Evolutionary conservation across 2,797 vertebrate species (phyloP).

Genomic region (Labeo calbasu): DNA sequence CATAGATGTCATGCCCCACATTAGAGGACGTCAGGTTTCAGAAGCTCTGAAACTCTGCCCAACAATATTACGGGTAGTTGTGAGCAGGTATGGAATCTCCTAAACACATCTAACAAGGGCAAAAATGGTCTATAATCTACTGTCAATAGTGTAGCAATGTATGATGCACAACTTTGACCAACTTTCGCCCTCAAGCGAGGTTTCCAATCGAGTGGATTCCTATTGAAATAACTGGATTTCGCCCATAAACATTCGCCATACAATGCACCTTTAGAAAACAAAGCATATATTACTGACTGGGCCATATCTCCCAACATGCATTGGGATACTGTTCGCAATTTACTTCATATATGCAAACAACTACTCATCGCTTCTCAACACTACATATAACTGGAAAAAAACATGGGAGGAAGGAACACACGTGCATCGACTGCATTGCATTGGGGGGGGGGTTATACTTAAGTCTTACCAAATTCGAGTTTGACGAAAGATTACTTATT

Average conservation of each 20-base stretch:
- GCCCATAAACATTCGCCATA: background rate
- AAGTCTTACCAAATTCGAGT: slow-evolving; percentile 1
- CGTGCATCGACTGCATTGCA: slow-evolving; percentile 30
- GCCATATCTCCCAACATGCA: background rate
- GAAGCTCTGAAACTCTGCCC: slow-evolving; percentile 24
- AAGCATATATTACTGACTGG: background rate
- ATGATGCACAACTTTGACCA: background rate
- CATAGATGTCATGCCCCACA: slow-evolving; percentile 47
- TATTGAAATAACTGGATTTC: background rate
- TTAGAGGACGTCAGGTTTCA: slow-evolving; percentile 19
- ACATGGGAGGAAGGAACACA: background rate
- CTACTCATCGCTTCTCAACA: background rate
- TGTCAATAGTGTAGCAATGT: no score
- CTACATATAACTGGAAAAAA: background rate
- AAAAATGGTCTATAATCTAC: background rate
- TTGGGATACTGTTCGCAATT: background rate
- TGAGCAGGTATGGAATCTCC: slow-evolving; percentile 13
- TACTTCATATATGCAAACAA: background rate
- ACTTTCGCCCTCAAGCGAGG: background rate
- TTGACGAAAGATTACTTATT: slow-evolving; percentile 39
- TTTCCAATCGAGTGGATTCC: background rate
- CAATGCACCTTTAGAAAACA: background rate
- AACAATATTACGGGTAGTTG: background rate
- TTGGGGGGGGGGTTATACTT: background rate
- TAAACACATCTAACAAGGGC: background rate